Evolutionary conservation across 2,113 vertebrate genomes (phyloP), one percentile per base, ranked within the genome.

Genomic region (Callocephalon fimbriatum): DNA sequence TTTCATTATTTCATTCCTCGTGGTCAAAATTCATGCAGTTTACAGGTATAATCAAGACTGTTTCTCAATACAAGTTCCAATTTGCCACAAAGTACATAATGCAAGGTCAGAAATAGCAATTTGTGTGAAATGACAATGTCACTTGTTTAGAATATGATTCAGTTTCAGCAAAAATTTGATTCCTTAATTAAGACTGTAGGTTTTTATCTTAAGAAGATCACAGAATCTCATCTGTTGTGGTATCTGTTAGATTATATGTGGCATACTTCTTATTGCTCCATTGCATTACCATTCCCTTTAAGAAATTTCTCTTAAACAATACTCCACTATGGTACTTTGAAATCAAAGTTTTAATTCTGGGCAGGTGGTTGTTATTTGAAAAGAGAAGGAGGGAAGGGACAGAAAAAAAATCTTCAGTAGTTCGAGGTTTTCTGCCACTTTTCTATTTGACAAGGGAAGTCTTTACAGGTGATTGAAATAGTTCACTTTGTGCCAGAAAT

Each of bases 381-480:
- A 93, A 78, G 71, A 83, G 51, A 40, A 79, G 27, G 87, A 86
- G 61, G 27, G 27, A 89, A 80, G 63, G 82, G 63, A 59, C 61
- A 53, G 83, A 51, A 79, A 75, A 38, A 86, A 91, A 58, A 31
- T 37, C 68, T 62, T 85, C 29, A 42, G 38, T 85, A 63, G 77
- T 86, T 26, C 18, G 17, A 17, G 27, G 23, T 75, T 97, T 97
- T 95, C 87, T 96, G 86, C 76, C 72, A 58, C 76, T 91, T 73
- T 86, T 94, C 75, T 96, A 10, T 97, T 96, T 98, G 97, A 96
- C 27, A 67, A 95, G 91, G 75, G 65, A 74, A 96, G 86, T 80
- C 58, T 93, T 96, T 88, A 63, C 82, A 97, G 98, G 96, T 97
- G 95, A 97, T 79, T 93, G 95, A 97, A 98, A 78, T 38, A 62